These are phyloP conservation scores for Stenoptilia bipunctidactyla DNA, from an alignment of 2,888 invertebrate genomes.

Conservation along the genomic window DNA sequence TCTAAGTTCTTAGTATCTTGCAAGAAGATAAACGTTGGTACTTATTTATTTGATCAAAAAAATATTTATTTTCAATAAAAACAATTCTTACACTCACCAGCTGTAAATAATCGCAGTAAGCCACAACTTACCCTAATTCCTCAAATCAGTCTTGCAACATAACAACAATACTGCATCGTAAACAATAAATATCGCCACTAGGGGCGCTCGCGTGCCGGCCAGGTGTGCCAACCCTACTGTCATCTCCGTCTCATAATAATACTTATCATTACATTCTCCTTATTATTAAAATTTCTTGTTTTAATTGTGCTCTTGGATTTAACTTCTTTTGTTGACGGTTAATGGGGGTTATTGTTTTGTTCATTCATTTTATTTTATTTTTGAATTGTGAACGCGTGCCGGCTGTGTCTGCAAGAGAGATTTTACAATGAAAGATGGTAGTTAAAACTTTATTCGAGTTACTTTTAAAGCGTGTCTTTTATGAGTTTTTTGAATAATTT, in stretches of 20 bases:
- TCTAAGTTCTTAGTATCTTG: no score
- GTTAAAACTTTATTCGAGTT: constrained; percentile 37
- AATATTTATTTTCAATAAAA: no score
- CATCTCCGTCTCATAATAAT: constrained; percentile 39
- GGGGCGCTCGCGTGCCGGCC: not conserved
- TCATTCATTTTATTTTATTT: constrained; percentile 19
- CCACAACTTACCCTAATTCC: no score
- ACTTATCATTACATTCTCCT: constrained; percentile 68
- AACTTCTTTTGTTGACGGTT: constrained; percentile 64
- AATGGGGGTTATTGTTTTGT: constrained; percentile 66
- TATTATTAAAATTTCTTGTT: constrained; percentile 61
- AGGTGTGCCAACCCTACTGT: not conserved
- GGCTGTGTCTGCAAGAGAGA: constrained; percentile 51
- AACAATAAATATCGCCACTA: no score
- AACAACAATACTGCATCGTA: not conserved
- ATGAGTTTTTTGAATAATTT: no score
- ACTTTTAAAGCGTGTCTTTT: no score
- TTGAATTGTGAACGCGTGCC: constrained; percentile 58
- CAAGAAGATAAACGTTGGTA: no score
- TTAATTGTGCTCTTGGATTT: constrained; percentile 63
- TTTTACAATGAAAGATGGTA: no score
- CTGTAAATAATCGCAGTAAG: no score
- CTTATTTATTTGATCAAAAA: no score
- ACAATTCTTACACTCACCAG: no score
- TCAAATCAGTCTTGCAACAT: no score